Percentiles rank a stretch among this genome's conserved stretches.
Conservation (phyloP, 2,797 vertebrate species). For the Chelonia mydas region DNA sequence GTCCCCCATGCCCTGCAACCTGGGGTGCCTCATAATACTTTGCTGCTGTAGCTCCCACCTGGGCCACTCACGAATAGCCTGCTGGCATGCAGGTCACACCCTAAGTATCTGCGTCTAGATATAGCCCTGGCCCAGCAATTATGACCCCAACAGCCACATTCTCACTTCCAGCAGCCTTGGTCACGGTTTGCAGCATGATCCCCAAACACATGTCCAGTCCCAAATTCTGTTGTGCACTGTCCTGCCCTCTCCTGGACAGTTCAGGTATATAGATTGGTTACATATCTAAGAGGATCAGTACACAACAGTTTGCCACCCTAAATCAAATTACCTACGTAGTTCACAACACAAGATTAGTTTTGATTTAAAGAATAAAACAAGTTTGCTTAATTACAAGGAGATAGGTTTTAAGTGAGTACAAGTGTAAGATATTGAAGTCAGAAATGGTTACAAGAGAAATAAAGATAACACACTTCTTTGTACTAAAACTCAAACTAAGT, state of each 20-base stretch:
- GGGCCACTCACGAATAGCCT: not conserved
- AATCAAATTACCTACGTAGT: not conserved
- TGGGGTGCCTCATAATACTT: not conserved
- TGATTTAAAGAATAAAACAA: not conserved
- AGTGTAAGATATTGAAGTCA: not conserved
- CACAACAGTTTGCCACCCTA: not conserved
- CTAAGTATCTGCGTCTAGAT: not conserved
- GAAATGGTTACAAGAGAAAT: not conserved
- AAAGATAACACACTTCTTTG: not conserved
- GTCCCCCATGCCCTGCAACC: not conserved
- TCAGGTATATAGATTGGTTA: not conserved
- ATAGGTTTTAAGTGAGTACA: not conserved
- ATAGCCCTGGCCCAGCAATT: not conserved
- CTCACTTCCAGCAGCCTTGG: not conserved
- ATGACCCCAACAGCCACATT: not conserved
- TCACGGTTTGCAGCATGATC: fast-evolving
- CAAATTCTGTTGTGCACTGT: not conserved
- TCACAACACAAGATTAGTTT: not conserved
- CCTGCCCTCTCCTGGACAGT: not conserved
- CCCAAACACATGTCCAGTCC: not conserved
- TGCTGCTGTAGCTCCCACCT: not conserved
- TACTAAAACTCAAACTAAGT: not conserved
- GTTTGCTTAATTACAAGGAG: not conserved
- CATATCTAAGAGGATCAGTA: no score
- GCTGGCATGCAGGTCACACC: not conserved